Evolutionary conservation across 2,888 invertebrate genomes (phyloP).

Genomic region (Amaurobius ferox): DNA sequence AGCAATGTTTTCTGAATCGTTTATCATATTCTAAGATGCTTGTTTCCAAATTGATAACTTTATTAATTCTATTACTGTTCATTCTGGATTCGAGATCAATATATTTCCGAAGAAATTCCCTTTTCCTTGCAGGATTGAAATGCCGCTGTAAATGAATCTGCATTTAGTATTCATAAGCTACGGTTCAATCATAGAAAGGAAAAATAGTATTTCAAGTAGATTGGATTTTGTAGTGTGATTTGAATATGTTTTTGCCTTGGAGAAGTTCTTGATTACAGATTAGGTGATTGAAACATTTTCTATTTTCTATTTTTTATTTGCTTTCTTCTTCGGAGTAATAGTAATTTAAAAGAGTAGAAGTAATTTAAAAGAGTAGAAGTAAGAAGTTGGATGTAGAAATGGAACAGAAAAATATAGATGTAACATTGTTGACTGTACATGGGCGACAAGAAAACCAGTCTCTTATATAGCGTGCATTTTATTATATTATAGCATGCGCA

Average conservation of each 20-base stretch:
- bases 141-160: not conserved
- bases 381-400: too few relatives aligned
- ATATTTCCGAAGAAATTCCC: not conserved
- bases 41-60: not conserved
- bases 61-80: not conserved
- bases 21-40: not conserved
- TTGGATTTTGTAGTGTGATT: not conserved
- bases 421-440: too few relatives aligned
- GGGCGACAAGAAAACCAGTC: too few relatives aligned
- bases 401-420: too few relatives aligned
- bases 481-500: too few relatives aligned
- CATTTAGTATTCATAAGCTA: not conserved
- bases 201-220: not conserved
- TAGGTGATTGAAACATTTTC: not conserved
- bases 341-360: too few relatives aligned
- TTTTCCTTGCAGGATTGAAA: not conserved
- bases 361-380: too few relatives aligned
- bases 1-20: not conserved
- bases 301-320: too few relatives aligned
- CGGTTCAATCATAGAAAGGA: not conserved
- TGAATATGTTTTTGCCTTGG: not conserved
- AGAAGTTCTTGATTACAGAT: not conserved
- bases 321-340: too few relatives aligned
- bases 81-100: not conserved
- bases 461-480: too few relatives aligned